Percentiles rank a stretch among this genome's conserved stretches.
phyloP scores from a whole-genome alignment of 2,113 vertebrate species.

The Isurus oxyrinchus region DNA sequence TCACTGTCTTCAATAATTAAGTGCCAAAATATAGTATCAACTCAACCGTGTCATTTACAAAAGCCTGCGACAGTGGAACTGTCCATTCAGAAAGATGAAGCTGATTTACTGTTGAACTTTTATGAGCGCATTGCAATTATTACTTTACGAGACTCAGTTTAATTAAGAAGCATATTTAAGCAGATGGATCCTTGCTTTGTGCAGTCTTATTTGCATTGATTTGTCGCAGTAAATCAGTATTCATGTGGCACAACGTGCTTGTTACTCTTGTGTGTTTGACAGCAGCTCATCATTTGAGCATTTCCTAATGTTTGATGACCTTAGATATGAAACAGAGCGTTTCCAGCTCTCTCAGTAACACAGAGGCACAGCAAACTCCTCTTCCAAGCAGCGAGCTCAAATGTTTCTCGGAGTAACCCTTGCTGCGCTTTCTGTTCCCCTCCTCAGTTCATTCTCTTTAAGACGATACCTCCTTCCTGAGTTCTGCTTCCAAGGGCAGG shows the following conservation, averaged over 20 bases:
- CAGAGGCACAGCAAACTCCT: not conserved
- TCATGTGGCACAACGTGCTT: not conserved
- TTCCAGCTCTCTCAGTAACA: too few relatives aligned
- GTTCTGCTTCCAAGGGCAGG: not conserved
- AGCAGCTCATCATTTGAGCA: not conserved
- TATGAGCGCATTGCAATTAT: slow-evolving; percentile 32
- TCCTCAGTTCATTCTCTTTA: not conserved
- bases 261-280: not conserved
- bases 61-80: slow-evolving; percentile 44
- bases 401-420: not conserved
- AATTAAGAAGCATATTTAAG: slow-evolving; percentile 42
- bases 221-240: slow-evolving; percentile 16
- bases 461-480: not conserved
- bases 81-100: slow-evolving; percentile 43
- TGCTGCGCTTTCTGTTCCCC: not conserved
- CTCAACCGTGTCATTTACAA: slow-evolving; percentile 42
- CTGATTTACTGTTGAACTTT: slow-evolving; percentile 43
- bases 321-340: not conserved
- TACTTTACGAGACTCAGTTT: slow-evolving; percentile 41
- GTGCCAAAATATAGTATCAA: slow-evolving; percentile 47
- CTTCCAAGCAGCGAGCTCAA: not conserved
- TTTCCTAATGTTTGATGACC: not conserved
- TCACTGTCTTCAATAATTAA: slow-evolving; percentile 50
- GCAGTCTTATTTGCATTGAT: not conserved
- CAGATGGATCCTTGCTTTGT: slow-evolving; percentile 33